Conservation (phyloP, 2,888 invertebrate species). For the Dolomedes plantarius region DNA sequence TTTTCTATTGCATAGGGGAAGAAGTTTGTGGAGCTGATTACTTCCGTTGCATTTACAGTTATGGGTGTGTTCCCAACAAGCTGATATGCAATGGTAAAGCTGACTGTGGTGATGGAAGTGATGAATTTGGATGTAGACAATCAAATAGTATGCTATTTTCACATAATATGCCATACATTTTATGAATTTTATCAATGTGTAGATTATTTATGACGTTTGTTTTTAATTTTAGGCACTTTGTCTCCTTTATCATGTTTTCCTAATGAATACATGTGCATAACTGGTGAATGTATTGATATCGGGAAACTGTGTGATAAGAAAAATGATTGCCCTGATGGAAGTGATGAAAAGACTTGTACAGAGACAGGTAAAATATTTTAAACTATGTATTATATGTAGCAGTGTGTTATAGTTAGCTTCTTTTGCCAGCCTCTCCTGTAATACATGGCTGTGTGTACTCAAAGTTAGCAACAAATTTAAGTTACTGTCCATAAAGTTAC, state of each 20-base stretch:
- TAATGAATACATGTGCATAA: constrained; percentile 72
- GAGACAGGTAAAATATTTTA: constrained; percentile 50
- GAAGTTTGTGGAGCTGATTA: constrained; percentile 76
- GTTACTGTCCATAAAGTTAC: too few relatives aligned
- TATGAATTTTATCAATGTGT: background rate
- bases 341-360: constrained; percentile 79
- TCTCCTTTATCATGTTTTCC: constrained; percentile 73
- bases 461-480: too few relatives aligned
- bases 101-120: constrained; percentile 74
- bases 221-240: constrained; percentile 18
- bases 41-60: constrained; percentile 82
- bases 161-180: too few relatives aligned
- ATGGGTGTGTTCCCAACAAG: constrained; percentile 80
- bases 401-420: too few relatives aligned
- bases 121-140: constrained; percentile 73
- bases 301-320: constrained; percentile 81
- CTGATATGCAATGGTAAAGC: constrained; percentile 78
- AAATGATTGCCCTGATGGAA: constrained; percentile 82
- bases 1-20: constrained; percentile 26
- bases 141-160: constrained; percentile 37
- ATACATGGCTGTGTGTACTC: too few relatives aligned
- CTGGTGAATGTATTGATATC: constrained; percentile 71
- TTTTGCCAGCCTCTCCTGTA: too few relatives aligned
- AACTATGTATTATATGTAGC: too few relatives aligned
- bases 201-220: background rate